Evolutionary conservation across 1,140 invertebrate species (phyloP), one percentile per base, ranked within the genome.

Genomic region (Penaeus indicus): DNA sequence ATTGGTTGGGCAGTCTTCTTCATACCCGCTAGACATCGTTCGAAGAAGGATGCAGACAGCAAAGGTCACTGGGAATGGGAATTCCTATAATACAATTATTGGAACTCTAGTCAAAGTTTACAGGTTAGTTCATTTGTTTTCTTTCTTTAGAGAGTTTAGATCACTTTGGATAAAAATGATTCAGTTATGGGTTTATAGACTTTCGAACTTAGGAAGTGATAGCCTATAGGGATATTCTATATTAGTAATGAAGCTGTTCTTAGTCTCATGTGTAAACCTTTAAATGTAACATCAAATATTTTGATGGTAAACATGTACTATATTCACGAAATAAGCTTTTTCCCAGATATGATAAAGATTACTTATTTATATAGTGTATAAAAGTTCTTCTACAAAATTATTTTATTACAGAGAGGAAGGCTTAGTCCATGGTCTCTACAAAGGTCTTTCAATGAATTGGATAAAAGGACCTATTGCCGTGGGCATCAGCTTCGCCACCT

Each of bases 381-480:
- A 80, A 32, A 27, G 47, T n/a, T 32, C 18, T 22, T 21, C n/a
- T 3, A 16, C 27, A 19, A 25, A 27, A 32, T 25, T 87, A 8
- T 81, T 54, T 27, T 32, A 80, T 90, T 90, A 92, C 86, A 96
- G 96, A 84, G 95, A 96, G 91, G 98, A 99, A 94, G 98, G 99
- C 42, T 92, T 98, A 32, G 95, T 95, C 92, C 94, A 95, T 89
- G 98, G 98, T 0, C 96, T 99, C 92, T 99, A 97, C 94, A 99
- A 99, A 94, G 99, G 98, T 0, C 94, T 99, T 0, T 98, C 97
- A 91, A 98, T 99, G 97, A 99, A 99, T 94, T 99, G 98, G 97
- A 96, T 99, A 4, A 99, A 99, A 94, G 99, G 99, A 10, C 99
- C 99, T 0, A 97, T 99, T 75, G 97, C 98, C 4, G 98, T 98